A percentile compares a stretch with the other conserved stretches of the same genome.
These are phyloP conservation scores for Atherix ibis DNA, from an alignment of 2,888 invertebrate species.

Conservation along the genomic window DNA sequence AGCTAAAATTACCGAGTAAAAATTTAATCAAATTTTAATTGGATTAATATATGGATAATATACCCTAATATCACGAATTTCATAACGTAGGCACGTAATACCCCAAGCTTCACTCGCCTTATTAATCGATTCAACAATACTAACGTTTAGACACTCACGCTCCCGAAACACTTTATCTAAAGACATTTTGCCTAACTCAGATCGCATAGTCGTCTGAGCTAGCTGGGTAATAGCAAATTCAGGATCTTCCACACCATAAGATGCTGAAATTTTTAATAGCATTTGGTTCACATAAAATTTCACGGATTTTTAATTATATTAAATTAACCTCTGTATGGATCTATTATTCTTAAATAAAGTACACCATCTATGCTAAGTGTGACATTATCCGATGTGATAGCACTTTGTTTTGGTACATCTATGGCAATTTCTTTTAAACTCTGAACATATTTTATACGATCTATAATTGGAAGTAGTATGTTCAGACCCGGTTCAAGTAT, in stretches of 20 bases:
- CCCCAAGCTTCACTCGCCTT: conserved; percentile 99
- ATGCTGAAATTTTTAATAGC: conserved; percentile 36
- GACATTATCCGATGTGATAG: conserved; percentile 96
- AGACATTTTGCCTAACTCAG: conserved; percentile 93
- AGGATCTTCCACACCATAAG: conserved; percentile 97
- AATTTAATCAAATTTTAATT: neutral
- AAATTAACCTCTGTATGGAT: conserved; percentile 65
- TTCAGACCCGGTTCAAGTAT: conserved; percentile 92
- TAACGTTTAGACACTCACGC: conserved; percentile 84
- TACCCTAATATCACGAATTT: conserved; percentile 54
- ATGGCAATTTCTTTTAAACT: conserved; percentile 98
- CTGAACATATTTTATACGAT: conserved; percentile 92
- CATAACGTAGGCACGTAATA: conserved; percentile 86
- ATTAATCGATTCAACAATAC: conserved; percentile 92
- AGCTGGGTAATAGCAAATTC: conserved; percentile 98
- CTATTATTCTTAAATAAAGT: conserved; percentile 79
- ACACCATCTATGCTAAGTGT: conserved; percentile 94
- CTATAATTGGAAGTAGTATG: conserved; percentile 76
- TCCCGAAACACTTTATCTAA: conserved; percentile 94
- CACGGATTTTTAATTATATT: too few relatives aligned
- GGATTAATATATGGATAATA: conserved; percentile 9
- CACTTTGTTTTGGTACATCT: conserved; percentile 96
- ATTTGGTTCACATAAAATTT: too few relatives aligned
- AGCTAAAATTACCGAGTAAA: conserved; percentile 37
- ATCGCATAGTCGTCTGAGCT: conserved; percentile 99